Evolutionary conservation across 2,113 vertebrate genomes (phyloP).

Genomic region (Actenoides hombroni): DNA sequence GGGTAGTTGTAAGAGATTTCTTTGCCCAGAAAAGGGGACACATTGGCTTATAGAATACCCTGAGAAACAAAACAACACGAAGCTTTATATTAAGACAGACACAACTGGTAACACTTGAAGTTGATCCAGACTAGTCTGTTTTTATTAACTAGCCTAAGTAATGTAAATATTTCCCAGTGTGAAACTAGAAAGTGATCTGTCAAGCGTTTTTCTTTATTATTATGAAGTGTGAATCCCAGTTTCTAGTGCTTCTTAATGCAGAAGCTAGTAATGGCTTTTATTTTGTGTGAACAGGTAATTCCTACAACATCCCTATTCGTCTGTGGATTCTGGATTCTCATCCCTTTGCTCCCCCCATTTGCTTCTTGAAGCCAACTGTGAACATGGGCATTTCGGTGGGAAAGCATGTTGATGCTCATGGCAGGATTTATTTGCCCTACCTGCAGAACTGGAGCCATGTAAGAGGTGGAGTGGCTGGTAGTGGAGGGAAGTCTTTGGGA

Average conservation of each 20-base stretch:
- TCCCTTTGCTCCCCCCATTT: slow-evolving; percentile 94
- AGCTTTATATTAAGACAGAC: not conserved
- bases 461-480: slow-evolving; percentile 51
- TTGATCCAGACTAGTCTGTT: not conserved
- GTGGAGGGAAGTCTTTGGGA: not conserved
- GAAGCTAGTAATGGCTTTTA: not conserved
- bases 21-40: not conserved
- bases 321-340: slow-evolving; percentile 96
- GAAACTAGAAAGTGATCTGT: not conserved
- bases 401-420: slow-evolving; percentile 87
- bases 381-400: slow-evolving; percentile 91
- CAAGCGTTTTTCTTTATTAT: not conserved
- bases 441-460: slow-evolving; percentile 94
- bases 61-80: not conserved
- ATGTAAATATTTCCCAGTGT: not conserved
- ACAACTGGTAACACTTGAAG: not conserved
- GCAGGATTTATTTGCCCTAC: slow-evolving; percentile 88
- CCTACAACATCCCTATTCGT: slow-evolving; percentile 90
- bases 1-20: not conserved
- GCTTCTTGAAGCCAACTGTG: slow-evolving; percentile 86
- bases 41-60: accelerated
- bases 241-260: not conserved
- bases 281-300: slow-evolving; percentile 79
- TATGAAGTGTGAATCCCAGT: not conserved
- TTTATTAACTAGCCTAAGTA: not conserved